Conservation (phyloP, 2,113 vertebrate species). For the Megalops atlanticus region DNA sequence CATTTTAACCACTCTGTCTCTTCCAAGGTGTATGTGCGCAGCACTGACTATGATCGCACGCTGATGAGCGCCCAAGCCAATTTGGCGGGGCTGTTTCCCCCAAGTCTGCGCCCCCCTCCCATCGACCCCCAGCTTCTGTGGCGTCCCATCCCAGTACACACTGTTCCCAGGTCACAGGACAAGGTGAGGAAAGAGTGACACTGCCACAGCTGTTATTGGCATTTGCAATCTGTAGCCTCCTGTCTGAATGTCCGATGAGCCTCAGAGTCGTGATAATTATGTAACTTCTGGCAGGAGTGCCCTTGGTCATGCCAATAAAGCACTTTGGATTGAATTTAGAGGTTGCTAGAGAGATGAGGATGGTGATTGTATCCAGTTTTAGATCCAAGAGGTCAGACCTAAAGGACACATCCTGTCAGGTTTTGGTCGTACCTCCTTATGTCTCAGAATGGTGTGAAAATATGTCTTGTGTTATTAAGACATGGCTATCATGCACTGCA, state of each 20-base stretch:
- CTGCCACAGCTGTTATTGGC: not conserved
- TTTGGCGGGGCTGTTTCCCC: constrained; percentile 84
- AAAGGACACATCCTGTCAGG: not conserved
- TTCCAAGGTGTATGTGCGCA: constrained; percentile 81
- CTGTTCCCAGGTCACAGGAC: constrained; percentile 71
- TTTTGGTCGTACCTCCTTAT: not conserved
- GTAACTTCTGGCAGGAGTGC: not conserved
- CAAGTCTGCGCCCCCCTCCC: constrained; percentile 60
- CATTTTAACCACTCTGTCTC: constrained; percentile 36
- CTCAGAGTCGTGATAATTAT: not conserved
- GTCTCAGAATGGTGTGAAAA: no score
- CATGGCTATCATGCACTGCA: not conserved
- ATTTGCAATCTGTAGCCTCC: not conserved
- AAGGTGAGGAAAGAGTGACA: constrained; percentile 55
- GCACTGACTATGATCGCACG: constrained; percentile 87
- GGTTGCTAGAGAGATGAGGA: not conserved
- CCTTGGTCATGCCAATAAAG: not conserved
- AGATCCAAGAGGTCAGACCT: not conserved
- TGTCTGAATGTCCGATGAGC: not conserved
- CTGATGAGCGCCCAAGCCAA: constrained; percentile 86
- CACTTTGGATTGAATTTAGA: not conserved
- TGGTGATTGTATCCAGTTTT: not conserved
- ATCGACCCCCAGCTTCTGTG: constrained; percentile 73
- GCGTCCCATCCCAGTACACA: constrained; percentile 88
- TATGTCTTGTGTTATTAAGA: not conserved